Base-by-base conservation (phyloP, 2,797 vertebrate genomes). In the Enteromius viviparus region DNA sequence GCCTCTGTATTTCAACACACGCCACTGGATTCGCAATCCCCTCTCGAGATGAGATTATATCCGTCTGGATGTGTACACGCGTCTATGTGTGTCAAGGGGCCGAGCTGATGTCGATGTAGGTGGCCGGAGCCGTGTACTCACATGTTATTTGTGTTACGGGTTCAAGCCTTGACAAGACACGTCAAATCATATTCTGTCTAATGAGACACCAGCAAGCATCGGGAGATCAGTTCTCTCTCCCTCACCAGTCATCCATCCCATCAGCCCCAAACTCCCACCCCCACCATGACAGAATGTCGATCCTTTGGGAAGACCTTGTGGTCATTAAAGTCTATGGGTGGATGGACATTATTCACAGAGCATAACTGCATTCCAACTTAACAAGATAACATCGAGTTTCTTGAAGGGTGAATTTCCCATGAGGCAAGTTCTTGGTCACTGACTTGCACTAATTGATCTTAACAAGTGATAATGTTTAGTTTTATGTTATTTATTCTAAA, bases 141-240 rank as follows among this genome's bases (percentile, higher is more conserved):
- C 71, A 80, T 87, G 89, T 87, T 88, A 87, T 89, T 89, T 90
- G 78, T 87, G 85, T 85, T 85, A 80, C 12, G 42, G 81, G 78
- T 87, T 62, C 26, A 65, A 42, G 81, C 34, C 91, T 89, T 92
- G 90, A 93, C 90, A 90, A 74, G 82, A 84, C 79, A 86, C 86
- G 91, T 94, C 91, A 91, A 91, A 92, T 90, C 89, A 86, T 84
- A 89, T 92, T 72, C 85, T 71, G 84, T 87, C 87, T 83, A 86
- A 85, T 80, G 84, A 90, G 90, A 90, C 45, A 49, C 83, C 84
- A 84, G 77, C 53, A 87, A 87, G 76, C 78, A 71, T 87, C 90
- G 90, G 76, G 83, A 90, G 89, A 92, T 87, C 87, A 86, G 85
- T 80, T 88, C 86, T 86, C 90, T 85, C 82, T 64, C 83, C 86